Percentiles rank a stretch among this genome's conserved stretches.
Evolutionary conservation across 2,797 vertebrate genomes (phyloP).

Genomic region (Xenentodon cancila): DNA sequence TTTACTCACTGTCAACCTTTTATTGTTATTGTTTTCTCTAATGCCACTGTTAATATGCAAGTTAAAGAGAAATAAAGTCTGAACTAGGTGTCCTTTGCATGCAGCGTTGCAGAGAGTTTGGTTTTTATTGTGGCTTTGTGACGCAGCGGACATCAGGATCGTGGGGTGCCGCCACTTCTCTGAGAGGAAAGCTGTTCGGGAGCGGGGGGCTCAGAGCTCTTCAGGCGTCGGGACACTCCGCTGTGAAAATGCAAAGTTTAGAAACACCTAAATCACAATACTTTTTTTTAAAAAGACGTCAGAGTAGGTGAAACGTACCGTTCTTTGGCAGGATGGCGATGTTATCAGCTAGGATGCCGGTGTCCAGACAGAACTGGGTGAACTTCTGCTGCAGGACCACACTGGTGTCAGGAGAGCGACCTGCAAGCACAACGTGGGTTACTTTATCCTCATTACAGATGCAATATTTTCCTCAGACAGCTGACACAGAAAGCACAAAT

Average conservation of each 20-base stretch:
- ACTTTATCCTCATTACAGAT: neutral
- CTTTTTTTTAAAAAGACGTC: neutral
- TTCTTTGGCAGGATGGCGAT: conserved; percentile 81
- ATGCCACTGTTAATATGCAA: conserved; percentile 18
- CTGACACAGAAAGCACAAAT: no score
- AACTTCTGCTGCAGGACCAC: conserved; percentile 81
- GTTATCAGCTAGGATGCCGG: conserved; percentile 79
- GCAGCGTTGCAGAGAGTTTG: conserved; percentile 11
- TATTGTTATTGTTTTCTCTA: conserved; percentile 12
- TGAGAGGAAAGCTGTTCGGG: conserved; percentile 12
- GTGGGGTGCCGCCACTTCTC: neutral
- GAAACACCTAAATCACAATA: neutral
- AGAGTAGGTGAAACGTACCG: conserved; percentile 65
- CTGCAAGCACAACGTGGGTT: conserved; percentile 63
- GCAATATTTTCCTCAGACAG: neutral
- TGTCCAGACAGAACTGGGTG: conserved; percentile 69
- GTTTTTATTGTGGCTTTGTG: conserved; percentile 30
- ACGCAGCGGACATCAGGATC: neutral
- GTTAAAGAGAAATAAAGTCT: conserved; percentile 2
- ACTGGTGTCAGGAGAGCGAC: conserved; percentile 70
- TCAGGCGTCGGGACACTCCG: conserved; percentile 56
- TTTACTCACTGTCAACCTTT: conserved; percentile 13
- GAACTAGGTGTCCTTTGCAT: conserved; percentile 37
- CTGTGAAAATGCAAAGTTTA: conserved; percentile 40
- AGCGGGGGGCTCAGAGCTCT: neutral